Evolutionary conservation across 92 coral and sea anemone genomes (phyloP).

Genomic region (Hydrozoanthus gracilis): DNA sequence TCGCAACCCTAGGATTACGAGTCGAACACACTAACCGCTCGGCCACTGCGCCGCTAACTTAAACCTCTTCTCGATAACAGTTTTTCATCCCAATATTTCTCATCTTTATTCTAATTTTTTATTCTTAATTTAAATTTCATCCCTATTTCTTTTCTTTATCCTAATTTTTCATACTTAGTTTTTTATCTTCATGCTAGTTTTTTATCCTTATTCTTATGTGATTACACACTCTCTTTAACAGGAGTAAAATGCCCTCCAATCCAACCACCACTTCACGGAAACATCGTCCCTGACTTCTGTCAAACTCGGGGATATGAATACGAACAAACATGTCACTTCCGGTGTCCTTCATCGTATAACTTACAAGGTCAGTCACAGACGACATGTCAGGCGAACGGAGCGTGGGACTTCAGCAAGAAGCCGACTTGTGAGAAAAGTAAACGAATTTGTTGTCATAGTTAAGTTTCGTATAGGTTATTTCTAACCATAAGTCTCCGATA

Average conservation of each 20-base stretch:
- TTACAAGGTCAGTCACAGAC: slow-evolving; percentile 53
- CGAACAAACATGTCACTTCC: slow-evolving; percentile 57
- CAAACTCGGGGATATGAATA: slow-evolving; percentile 53
- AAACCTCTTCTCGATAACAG: no score
- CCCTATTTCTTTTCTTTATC: no score
- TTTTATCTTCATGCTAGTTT: no score
- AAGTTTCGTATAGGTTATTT: background rate
- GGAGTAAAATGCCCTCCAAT: slow-evolving; percentile 77
- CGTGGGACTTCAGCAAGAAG: slow-evolving; percentile 58
- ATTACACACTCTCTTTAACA: background rate
- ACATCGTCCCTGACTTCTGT: slow-evolving; percentile 62
- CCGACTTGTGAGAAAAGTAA: slow-evolving; percentile 72
- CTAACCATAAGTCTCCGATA: background rate
- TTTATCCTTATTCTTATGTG: no score
- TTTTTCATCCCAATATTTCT: no score
- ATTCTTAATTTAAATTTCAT: no score
- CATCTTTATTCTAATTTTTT: no score
- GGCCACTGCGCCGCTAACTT: no score
- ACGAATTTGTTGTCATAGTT: background rate
- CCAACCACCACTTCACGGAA: slow-evolving; percentile 62
- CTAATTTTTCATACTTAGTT: no score
- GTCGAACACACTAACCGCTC: no score
- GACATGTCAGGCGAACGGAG: slow-evolving; percentile 68
- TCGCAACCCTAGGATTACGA: no score
- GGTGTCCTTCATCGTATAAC: slow-evolving; percentile 65